Conservation (phyloP, 2,113 vertebrate species). For the Psettodes erumei region DNA sequence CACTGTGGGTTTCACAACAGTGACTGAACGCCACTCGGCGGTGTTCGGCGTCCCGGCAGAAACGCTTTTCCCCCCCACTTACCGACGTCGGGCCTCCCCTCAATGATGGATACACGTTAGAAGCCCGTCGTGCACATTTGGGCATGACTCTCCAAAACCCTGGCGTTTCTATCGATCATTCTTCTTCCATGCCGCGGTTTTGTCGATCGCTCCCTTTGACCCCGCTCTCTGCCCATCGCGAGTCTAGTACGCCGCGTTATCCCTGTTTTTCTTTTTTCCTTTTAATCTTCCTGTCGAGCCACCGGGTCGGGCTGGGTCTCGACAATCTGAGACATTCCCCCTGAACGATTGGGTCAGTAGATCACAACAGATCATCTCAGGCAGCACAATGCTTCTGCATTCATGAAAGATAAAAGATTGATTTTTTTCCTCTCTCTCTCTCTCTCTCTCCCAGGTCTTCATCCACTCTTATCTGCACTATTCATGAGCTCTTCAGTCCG, state of each 20-base stretch:
- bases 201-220: background rate
- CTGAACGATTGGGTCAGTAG: conserved; percentile 44
- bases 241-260: conserved; percentile 4
- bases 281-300: conserved; percentile 1
- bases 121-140: background rate
- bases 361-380: conserved; percentile 52
- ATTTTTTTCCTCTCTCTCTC: no score
- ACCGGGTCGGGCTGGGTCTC: conserved; percentile 5
- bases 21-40: no score
- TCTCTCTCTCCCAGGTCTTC: conserved; percentile 35
- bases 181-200: background rate
- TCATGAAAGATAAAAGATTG: conserved; percentile 50
- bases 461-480: conserved; percentile 30
- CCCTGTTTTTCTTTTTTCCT: background rate
- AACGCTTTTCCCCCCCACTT: no score
- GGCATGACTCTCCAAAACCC: background rate
- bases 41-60: no score
- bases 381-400: conserved; percentile 32
- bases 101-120: background rate
- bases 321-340: conserved; percentile 24
- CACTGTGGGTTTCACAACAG: background rate
- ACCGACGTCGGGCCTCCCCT: no score
- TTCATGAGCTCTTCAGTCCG: conserved; percentile 41
- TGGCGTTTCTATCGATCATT: background rate
- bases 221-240: background rate